phyloP scores from a whole-genome alignment of 1,140 invertebrate genomes.

The Caenorhabditis briggsae region DNA sequence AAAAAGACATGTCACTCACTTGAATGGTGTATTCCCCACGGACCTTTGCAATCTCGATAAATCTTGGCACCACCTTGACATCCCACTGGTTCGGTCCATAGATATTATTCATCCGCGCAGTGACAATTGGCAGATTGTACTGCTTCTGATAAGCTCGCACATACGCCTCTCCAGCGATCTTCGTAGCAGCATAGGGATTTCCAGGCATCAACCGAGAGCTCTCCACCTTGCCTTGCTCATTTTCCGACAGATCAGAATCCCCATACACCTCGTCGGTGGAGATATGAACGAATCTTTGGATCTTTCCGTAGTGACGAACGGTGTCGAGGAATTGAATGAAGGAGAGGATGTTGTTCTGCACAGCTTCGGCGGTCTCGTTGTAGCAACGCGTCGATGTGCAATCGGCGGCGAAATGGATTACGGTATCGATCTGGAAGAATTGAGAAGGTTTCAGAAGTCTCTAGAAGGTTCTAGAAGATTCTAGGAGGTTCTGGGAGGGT shows the following conservation, averaged over 20 bases:
- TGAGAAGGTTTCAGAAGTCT: not conserved
- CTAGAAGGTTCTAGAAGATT: too few relatives aligned
- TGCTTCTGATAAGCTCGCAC: constrained; percentile 68
- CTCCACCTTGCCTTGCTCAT: constrained; percentile 71
- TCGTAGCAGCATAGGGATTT: constrained; percentile 79
- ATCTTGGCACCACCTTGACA: constrained; percentile 77
- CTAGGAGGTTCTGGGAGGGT: too few relatives aligned
- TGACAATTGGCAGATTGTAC: constrained; percentile 76
- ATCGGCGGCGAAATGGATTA: constrained; percentile 77
- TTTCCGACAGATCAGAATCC: constrained; percentile 71
- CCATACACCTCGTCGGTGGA: constrained; percentile 78
- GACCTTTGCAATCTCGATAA: constrained; percentile 76
- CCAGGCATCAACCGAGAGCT: constrained; percentile 72
- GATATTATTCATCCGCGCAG: constrained; percentile 78
- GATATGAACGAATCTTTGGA: constrained; percentile 78
- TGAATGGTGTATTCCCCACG: constrained; percentile 76
- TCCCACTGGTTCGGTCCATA: constrained; percentile 79
- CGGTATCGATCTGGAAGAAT: constrained; percentile 72
- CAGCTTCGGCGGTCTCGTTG: constrained; percentile 71
- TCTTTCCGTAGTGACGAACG: constrained; percentile 71
- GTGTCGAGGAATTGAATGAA: constrained; percentile 76
- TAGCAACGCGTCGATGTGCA: constrained; percentile 77
- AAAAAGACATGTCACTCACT: too few relatives aligned
- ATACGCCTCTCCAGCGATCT: constrained; percentile 74
- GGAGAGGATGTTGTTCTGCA: constrained; percentile 77